Percentiles rank a stretch among this genome's conserved stretches.
phyloP scores from a whole-genome alignment of 2,113 vertebrate species.

The Aptenodytes patagonicus region DNA sequence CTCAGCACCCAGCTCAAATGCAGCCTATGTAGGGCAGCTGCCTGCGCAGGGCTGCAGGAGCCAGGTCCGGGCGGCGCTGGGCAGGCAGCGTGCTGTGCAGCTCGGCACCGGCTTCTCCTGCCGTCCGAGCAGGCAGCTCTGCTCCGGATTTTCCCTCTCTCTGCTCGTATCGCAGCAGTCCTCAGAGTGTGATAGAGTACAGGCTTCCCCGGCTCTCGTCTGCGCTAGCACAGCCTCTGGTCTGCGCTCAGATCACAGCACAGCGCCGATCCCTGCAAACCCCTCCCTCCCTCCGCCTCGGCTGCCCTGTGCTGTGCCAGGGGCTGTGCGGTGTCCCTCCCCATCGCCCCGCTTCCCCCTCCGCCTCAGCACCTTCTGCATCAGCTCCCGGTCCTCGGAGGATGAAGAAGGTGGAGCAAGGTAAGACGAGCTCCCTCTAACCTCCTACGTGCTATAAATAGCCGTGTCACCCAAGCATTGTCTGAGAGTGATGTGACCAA shows the following conservation, averaged over 20 bases:
- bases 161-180: not conserved
- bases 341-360: not conserved
- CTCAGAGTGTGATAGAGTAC: not conserved
- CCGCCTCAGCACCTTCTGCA: not conserved
- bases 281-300: not conserved
- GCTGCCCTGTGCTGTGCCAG: not conserved
- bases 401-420: constrained; percentile 11
- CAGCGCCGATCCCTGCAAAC: not conserved
- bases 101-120: not conserved
- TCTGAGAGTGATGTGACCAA: not conserved
- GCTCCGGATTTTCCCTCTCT: not conserved
- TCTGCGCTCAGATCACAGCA: not conserved
- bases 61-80: too few species aligned
- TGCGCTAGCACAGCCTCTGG: not conserved
- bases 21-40: not conserved
- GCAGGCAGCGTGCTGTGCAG: not conserved
- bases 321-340: not conserved
- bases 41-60: not conserved
- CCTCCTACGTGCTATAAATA: not conserved
- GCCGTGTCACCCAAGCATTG: not conserved
- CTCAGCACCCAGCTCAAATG: not conserved
- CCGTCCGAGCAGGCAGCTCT: not conserved
- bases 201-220: not conserved
- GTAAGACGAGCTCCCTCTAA: not conserved
- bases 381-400: not conserved